Base-by-base conservation (phyloP, 1,140 invertebrate species). In the silkworm (Bombyx mori) region DNA sequence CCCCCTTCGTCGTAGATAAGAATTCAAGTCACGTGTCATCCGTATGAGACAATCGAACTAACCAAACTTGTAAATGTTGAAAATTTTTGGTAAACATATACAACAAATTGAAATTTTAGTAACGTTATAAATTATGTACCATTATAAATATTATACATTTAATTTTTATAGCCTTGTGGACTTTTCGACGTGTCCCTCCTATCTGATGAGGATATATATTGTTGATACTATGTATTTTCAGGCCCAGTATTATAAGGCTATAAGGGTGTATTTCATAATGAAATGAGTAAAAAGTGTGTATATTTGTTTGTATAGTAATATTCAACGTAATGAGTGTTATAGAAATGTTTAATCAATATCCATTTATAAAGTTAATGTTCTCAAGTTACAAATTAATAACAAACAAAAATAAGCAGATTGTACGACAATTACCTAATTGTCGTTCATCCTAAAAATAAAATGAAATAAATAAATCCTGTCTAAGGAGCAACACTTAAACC, bases 171-270 rank as follows among this genome's bases (percentile, higher is more conserved):
- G 7, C 62, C 57, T 62, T 57, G 53, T 42, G 59, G 57, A 57
- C 54, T 71, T 73, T 73, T 69, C 57, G 66, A 73, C 66, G 59
- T 67, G 64, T 70, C 64, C 65, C 26, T 68, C 63, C 60, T 56
- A 60, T 62, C 12, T 35, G 62, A 63, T 47, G 63, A 52, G 58
- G 61, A 62, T 65, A 64, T 54, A 68, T 67, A 63, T 62, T 53
- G 50, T 35, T 35, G 26, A 35, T 35, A 35, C 26, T 35, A 35
- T 35, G 26, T 35, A 35, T 66, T 65, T 68, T 68, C 68, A 66
- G 63, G 66, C 47, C 57, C 57, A 60, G 62, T 69, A 57, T 72
- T 72, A 53, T 62, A 60, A 35, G 26, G 26, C 26, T 35, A 35
- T 35, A 35, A 35, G 26, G 26, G 26, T 35, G 26, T 35, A 35